A percentile compares a stretch with the other conserved stretches of the same genome.
Evolutionary conservation across 2,113 vertebrate genomes (phyloP).

Genomic region (Athene cunicularia): DNA sequence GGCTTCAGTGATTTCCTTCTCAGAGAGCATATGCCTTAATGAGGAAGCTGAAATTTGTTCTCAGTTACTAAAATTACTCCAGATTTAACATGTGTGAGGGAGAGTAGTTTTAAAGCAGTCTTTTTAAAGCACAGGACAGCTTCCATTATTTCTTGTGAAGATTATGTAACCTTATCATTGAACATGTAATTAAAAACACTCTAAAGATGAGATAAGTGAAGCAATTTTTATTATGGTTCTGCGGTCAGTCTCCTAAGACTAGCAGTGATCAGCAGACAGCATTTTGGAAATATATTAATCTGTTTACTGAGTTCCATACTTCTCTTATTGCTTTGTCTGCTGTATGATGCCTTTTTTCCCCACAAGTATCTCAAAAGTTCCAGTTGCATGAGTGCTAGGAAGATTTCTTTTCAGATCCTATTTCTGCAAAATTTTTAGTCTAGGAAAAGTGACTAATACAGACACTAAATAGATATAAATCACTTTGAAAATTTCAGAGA

Average conservation of each 20-base stretch:
- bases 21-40: not conserved
- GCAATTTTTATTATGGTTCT: not conserved
- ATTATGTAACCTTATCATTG: not conserved
- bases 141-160: not conserved
- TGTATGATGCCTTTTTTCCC: not conserved
- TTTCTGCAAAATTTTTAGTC: not conserved
- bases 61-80: not conserved
- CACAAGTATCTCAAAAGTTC: not conserved
- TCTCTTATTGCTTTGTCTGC: not conserved
- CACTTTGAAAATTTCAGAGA: not conserved
- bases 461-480: not conserved
- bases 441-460: not conserved
- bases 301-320: not conserved
- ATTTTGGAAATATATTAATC: not conserved
- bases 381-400: not conserved
- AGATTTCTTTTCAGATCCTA: not conserved
- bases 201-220: not conserved
- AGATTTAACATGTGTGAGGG: not conserved
- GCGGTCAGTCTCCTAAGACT: not conserved
- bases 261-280: not conserved
- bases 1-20: not conserved
- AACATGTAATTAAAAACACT: slow-evolving; percentile 5
- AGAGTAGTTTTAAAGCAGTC: not conserved
- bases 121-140: not conserved
- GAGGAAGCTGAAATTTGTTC: not conserved